Base-by-base conservation (phyloP, 2,113 vertebrate species). In the Calonectris borealis region DNA sequence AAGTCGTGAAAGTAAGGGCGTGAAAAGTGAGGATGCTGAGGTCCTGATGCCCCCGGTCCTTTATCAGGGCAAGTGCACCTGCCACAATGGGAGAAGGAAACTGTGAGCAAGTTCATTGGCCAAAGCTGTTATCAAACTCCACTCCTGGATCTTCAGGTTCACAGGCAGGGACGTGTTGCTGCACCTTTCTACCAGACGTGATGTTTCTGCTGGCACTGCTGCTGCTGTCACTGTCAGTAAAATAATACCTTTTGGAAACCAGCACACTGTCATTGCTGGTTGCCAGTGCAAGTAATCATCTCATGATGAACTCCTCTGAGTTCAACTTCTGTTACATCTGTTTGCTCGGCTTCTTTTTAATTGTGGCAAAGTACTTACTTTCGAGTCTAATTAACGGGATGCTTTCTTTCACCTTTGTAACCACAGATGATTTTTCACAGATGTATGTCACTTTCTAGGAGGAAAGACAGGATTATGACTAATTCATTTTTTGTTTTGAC, bases 361-460 rank as follows among this genome's bases (percentile, higher is more conserved):
- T 69, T 94, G 60, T 78, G 46, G 34, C 16, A 60, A 80, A 91
- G 57, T 86, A 49, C 73, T 96, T 96, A 77, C 36, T 93, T 91
- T 83, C 27, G 29, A 78, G 42, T 88, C 49, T 88, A 42, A 69
- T 80, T 70, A 91, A 93, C 3, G 4, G 48, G 60, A 88, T 42
- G 25, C 27, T 55, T 86, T 51, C 25, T 60, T 91, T 86, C 34
- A 40, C 16, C 42, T 88, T 93, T 64, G 16, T 60, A 86, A 44
- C 21, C 25, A 54, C 8, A 81, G 27, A 81, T 60, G 5, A 86
- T 58, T 95, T 88, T 90, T 78, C 51, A 42, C 49, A 75, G 60
- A 34, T 66, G 6, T 58, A 34, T 51, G 36, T 36, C 49, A 80
- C 22, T 76, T 84, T 83, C 65, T 49, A 86, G 54, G 16, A 85